These are phyloP conservation scores for Cassiopea xamachana DNA, from an alignment of 30 jellyfish, hydroid and myxozoan species.

Conservation along the genomic window DNA sequence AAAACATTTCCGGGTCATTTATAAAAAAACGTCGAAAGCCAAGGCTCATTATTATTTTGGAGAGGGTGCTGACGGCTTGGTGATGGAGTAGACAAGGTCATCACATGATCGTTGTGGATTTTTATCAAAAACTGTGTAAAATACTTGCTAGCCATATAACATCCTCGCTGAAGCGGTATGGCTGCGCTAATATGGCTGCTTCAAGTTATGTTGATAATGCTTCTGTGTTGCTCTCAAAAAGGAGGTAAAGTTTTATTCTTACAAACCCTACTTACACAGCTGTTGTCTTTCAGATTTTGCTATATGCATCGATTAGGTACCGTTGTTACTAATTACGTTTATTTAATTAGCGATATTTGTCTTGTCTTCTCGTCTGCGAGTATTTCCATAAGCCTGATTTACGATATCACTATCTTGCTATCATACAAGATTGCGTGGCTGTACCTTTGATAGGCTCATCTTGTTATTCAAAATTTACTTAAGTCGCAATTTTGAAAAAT, in stretches of 20 bases:
- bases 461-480: too few relatives aligned
- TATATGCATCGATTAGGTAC: too few relatives aligned
- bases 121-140: background rate
- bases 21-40: background rate
- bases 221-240: background rate
- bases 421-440: too few relatives aligned
- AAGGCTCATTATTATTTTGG: background rate
- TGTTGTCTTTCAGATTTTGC: too few relatives aligned
- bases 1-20: conserved; percentile 1
- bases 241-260: background rate
- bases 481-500: too few relatives aligned
- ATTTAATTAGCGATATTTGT: too few relatives aligned
- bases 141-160: background rate
- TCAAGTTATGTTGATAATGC: background rate
- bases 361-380: too few relatives aligned
- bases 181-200: conserved; percentile 11
- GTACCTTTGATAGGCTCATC: too few relatives aligned
- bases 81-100: background rate
- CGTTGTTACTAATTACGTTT: too few relatives aligned
- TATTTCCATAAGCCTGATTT: too few relatives aligned
- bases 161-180: background rate
- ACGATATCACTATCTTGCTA: too few relatives aligned
- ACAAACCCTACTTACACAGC: too few relatives aligned
- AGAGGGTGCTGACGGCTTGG: background rate
- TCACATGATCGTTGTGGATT: background rate